Base-by-base conservation (phyloP, 2,888 invertebrate species). In the Drosophila imparisetae region DNA sequence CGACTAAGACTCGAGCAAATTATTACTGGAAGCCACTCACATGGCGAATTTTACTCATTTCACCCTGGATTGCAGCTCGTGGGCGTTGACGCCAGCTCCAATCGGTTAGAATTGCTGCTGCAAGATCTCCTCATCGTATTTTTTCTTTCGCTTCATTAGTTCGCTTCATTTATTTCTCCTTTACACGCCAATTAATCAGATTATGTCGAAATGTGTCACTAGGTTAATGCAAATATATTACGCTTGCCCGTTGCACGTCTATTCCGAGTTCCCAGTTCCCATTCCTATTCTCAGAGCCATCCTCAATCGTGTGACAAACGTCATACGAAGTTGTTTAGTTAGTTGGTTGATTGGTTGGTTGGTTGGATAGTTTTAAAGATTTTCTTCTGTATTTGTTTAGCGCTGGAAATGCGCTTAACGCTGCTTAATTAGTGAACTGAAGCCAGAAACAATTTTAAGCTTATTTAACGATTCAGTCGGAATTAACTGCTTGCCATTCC, bases 151-250 rank as follows among this genome's bases (percentile, higher is more conserved):
- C 80, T 90, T 88, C 86, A 86, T 90, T 90, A 86, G 78, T 58
- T 70, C 72, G 68, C 83, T 73, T 83, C 82, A 80, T 88, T 76
- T 82, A 80, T 86, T 85, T 70, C 80, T 86, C 66, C 66, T 78
- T 76, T 90, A 69, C 74, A 88, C 80, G 83, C 78, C 90, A 86
- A 86, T 86, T 86, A 86, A 86, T 86, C 85, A 90, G 90, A 86
- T 86, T 90, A 86, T 88, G 90, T 86, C 90, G 72, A 86, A 88
- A 90, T 86, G 90, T 86, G 85, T 88, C 90, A 86, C 88, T 86
- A 72, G 90, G 85, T 90, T 86, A 86, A 86, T 88, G 85, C 90
- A 90, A 88, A 90, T 88, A 82, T 85, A 85, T 84, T 81, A 71
- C 75, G 65, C 50, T 64, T 61, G 61, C 40, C 54, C 42, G 36